Evolutionary conservation across 37 sponge, comb jelly and placozoan genomes (phyloP).

Genomic region (Ephydatia muelleri): DNA sequence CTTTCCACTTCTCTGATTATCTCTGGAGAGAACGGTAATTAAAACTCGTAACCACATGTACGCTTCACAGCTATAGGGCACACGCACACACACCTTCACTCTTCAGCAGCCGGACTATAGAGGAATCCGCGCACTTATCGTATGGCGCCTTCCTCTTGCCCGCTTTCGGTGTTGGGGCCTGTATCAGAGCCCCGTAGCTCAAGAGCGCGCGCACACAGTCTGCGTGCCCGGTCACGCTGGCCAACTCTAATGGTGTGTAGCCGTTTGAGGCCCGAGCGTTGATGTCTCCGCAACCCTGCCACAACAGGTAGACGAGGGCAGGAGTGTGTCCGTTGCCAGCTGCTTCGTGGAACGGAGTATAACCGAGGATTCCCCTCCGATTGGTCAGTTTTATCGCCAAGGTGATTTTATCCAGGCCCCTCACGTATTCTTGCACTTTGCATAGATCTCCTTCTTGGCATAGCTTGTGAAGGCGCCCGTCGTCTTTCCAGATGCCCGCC

Average conservation of each 20-base stretch:
- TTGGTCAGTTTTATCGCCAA: slow-evolving; percentile 17
- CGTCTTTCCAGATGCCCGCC: slow-evolving; percentile 31
- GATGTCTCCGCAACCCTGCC: not conserved
- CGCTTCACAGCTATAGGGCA: not conserved
- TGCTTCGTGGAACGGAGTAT: slow-evolving; percentile 85
- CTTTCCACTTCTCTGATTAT: slow-evolving; percentile 61
- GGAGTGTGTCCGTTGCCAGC: slow-evolving; percentile 31
- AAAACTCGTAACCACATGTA: not conserved
- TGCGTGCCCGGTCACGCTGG: slow-evolving; percentile 48
- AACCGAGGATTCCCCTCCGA: slow-evolving; percentile 64
- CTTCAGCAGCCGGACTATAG: slow-evolving; percentile 37
- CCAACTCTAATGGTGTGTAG: slow-evolving; percentile 74
- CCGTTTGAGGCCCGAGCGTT: slow-evolving; percentile 48
- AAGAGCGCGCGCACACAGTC: slow-evolving; percentile 62
- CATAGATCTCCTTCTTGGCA: slow-evolving; percentile 55
- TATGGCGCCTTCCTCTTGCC: slow-evolving; percentile 51
- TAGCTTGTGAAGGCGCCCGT: slow-evolving; percentile 50
- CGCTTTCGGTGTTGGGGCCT: slow-evolving; percentile 37
- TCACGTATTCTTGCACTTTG: slow-evolving; percentile 37
- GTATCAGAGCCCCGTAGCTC: slow-evolving; percentile 48
- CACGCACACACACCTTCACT: slow-evolving; percentile 40
- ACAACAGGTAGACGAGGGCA: slow-evolving; percentile 34
- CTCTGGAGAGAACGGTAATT: slow-evolving; percentile 6
- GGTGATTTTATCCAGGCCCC: not conserved
- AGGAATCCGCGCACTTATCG: slow-evolving; percentile 13